Percentiles rank a stretch among this genome's conserved stretches.
phyloP scores from a whole-genome alignment of 1,140 invertebrate species.

The Drosophila nebulosa region DNA sequence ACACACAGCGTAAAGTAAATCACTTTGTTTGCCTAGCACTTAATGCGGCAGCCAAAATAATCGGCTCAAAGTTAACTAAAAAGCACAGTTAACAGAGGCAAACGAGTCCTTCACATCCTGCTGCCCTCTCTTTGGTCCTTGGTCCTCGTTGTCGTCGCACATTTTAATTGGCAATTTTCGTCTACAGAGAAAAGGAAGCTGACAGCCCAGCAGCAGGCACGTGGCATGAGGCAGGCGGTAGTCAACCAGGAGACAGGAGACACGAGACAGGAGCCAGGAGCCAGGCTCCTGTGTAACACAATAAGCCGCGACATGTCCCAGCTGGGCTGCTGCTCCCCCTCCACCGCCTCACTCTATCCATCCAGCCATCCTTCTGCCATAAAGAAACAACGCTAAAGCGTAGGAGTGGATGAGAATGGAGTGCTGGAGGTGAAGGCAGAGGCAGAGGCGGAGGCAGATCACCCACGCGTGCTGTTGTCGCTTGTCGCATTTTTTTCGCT shows the following conservation, averaged over 20 bases:
- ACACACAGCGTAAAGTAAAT: conserved; percentile 34
- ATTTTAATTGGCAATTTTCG: conserved; percentile 75
- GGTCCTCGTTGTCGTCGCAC: conserved; percentile 50
- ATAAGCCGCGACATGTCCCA: conserved; percentile 45
- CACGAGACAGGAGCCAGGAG: conserved; percentile 23
- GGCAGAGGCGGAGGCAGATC: background rate
- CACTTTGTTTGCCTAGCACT: conserved; percentile 64
- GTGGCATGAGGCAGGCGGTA: background rate
- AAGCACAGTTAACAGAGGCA: conserved; percentile 16
- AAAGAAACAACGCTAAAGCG: conserved; percentile 46
- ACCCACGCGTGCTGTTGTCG: conserved; percentile 30
- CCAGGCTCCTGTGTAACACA: conserved; percentile 55
- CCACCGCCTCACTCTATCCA: conserved; percentile 11
- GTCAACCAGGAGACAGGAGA: conserved; percentile 9
- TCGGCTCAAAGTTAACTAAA: conserved; percentile 72
- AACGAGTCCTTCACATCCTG: conserved; percentile 21
- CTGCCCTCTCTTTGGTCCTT: conserved; percentile 17
- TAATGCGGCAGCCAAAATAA: conserved; percentile 58
- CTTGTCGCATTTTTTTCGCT: background rate
- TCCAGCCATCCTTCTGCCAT: conserved; percentile 34
- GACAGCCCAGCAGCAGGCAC: conserved; percentile 35
- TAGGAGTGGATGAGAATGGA: background rate
- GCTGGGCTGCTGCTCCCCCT: background rate
- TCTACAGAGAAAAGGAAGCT: conserved; percentile 51
- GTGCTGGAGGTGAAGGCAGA: too few species aligned